phyloP scores from a whole-genome alignment of 2,888 invertebrate genomes.

The Spatulosminthurus flaviceps region DNA sequence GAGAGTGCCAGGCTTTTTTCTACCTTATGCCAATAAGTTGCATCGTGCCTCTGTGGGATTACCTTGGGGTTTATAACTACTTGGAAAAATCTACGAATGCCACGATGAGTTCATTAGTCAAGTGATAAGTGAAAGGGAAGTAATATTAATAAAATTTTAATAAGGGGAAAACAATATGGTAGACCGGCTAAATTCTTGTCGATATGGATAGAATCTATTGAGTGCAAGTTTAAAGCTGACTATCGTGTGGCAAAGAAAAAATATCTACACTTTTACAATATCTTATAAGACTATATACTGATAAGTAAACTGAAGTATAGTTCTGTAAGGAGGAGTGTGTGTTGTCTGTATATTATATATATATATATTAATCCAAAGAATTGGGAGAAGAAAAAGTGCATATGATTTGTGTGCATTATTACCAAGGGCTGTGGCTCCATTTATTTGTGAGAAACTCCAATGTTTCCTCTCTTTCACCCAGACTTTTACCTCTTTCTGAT shows the following conservation, averaged over 20 bases:
- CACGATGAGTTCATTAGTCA: conserved; percentile 30
- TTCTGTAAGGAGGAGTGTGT: too few relatives aligned
- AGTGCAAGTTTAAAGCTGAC: neutral
- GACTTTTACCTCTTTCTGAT: too few relatives aligned
- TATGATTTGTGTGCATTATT: too few relatives aligned
- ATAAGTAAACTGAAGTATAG: too few relatives aligned
- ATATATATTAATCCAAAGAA: too few relatives aligned
- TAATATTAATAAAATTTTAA: conserved; percentile 24
- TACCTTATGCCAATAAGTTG: neutral
- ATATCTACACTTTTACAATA: too few relatives aligned
- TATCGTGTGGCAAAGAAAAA: conserved; percentile 16
- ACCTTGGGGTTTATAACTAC: neutral
- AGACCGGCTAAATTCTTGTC: neutral
- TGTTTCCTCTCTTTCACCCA: too few relatives aligned
- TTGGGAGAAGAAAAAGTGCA: too few relatives aligned
- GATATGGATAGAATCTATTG: neutral
- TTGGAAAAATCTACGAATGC: neutral
- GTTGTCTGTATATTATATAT: too few relatives aligned
- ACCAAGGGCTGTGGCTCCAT: too few relatives aligned
- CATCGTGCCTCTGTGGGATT: conserved; percentile 10
- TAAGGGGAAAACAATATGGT: conserved; percentile 14
- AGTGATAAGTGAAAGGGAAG: conserved; percentile 36
- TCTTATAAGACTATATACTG: too few relatives aligned
- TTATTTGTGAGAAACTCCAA: too few relatives aligned
- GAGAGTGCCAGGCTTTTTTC: conserved; percentile 2